Percentiles rank a stretch among this genome's conserved stretches.
These are phyloP conservation scores for Chionis minor DNA, from an alignment of 2,113 vertebrate genomes.

Conservation along the genomic window DNA sequence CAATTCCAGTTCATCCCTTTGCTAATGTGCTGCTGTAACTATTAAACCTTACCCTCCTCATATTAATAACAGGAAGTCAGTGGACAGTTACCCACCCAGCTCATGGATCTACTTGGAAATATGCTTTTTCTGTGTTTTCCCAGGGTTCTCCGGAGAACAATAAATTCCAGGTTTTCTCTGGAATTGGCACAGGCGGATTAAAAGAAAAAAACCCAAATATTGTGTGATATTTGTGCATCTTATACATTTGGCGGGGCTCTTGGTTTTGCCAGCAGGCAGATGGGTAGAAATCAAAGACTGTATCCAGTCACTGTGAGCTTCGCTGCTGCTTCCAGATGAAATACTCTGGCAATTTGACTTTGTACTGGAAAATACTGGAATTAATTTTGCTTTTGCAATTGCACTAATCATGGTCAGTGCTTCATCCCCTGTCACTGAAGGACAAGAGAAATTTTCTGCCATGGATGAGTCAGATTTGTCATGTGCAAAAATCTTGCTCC, in stretches of 20 bases:
- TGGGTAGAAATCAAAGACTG: background rate
- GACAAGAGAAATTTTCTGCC: background rate
- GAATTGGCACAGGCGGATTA: background rate
- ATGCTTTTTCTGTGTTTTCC: background rate
- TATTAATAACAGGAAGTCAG: background rate
- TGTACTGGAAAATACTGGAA: slow-evolving; percentile 3
- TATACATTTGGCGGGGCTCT: background rate
- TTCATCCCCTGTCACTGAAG: background rate
- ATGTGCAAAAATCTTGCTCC: background rate
- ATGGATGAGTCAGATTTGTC: background rate
- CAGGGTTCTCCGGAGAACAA: background rate
- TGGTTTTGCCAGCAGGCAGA: slow-evolving; percentile 3
- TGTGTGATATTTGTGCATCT: background rate
- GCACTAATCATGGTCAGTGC: background rate
- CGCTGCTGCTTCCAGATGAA: background rate
- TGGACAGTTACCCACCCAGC: background rate
- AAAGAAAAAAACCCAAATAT: background rate
- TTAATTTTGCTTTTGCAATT: slow-evolving; percentile 32
- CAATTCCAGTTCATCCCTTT: background rate
- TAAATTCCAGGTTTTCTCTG: background rate
- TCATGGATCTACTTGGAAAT: background rate
- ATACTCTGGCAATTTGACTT: background rate
- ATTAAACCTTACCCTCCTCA: background rate
- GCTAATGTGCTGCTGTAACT: background rate
- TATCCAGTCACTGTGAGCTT: background rate